Evolutionary conservation across 2,113 vertebrate species (phyloP).

Genomic region (Parus major): DNA sequence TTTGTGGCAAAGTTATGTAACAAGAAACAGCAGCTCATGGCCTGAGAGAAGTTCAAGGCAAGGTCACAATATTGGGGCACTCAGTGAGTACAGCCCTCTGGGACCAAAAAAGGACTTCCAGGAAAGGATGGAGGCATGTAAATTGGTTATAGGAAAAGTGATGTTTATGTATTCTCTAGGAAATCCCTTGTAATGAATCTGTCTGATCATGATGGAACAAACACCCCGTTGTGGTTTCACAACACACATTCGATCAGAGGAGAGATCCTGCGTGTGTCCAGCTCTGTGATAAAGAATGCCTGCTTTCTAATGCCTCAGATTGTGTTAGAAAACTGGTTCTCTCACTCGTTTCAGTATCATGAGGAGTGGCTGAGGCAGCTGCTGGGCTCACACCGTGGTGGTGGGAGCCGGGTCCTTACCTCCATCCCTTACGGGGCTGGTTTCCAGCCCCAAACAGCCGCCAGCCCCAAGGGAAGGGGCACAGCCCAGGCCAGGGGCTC

Average conservation of each 20-base stretch:
- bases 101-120: background rate
- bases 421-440: rapidly evolving
- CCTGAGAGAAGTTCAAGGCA: background rate
- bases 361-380: rapidly evolving
- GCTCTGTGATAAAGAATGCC: background rate
- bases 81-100: background rate
- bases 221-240: background rate
- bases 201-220: background rate
- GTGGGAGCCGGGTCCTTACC: background rate
- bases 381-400: rapidly evolving
- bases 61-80: background rate
- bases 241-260: rapidly evolving
- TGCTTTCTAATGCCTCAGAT: background rate
- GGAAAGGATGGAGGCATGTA: background rate
- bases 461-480: background rate
- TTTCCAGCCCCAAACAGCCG: background rate
- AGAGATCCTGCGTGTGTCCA: rapidly evolving
- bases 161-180: no score
- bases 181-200: background rate
- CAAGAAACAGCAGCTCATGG: background rate
- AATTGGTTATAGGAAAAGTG: background rate
- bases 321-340: background rate
- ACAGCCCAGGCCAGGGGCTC: rapidly evolving
- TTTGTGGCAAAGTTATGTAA: background rate
- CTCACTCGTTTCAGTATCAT: background rate